phyloP scores from a whole-genome alignment of 2,888 invertebrate genomes.

The Dinocampus coccinellae region DNA sequence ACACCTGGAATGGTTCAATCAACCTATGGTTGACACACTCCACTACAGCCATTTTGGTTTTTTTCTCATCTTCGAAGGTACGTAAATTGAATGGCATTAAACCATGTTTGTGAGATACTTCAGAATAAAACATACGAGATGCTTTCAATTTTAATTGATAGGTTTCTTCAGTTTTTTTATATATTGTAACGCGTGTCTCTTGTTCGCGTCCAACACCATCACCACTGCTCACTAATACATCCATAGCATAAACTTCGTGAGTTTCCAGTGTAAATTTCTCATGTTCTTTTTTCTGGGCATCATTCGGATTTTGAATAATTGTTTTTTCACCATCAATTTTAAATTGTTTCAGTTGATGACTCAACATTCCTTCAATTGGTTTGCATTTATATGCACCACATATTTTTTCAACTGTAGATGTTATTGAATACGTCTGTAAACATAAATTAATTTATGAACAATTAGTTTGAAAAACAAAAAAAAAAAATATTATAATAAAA shows the following conservation, averaged over 20 bases:
- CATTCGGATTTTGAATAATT: slow-evolving; percentile 96
- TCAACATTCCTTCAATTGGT: slow-evolving; percentile 96
- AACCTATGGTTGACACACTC: slow-evolving; percentile 99
- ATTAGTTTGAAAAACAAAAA: slow-evolving; percentile 7
- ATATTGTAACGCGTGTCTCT: slow-evolving; percentile 96
- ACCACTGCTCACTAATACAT: slow-evolving; percentile 96
- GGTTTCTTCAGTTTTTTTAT: slow-evolving; percentile 97
- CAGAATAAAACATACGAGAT: slow-evolving; percentile 90
- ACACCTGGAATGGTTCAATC: slow-evolving; percentile 94
- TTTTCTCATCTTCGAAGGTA: slow-evolving; percentile 95
- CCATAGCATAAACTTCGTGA: slow-evolving; percentile 98
- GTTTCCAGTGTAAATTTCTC: slow-evolving; percentile 96
- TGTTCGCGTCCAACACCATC: slow-evolving; percentile 94
- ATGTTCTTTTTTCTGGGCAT: slow-evolving; percentile 96
- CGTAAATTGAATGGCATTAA: slow-evolving; percentile 98
- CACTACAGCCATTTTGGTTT: slow-evolving; percentile 96
- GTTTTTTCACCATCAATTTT: slow-evolving; percentile 98
- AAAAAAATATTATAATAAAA: slow-evolving; percentile 25
- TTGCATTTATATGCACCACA: slow-evolving; percentile 95
- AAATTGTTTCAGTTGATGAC: slow-evolving; percentile 95
- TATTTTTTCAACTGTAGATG: slow-evolving; percentile 93
- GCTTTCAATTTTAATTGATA: slow-evolving; percentile 98
- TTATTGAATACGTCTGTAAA: slow-evolving; percentile 87
- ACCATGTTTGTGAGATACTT: slow-evolving; percentile 92
- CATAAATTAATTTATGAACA: background rate